These are phyloP conservation scores for Blennius ocellaris DNA, from an alignment of 2,113 vertebrate species.

Conservation along the genomic window DNA sequence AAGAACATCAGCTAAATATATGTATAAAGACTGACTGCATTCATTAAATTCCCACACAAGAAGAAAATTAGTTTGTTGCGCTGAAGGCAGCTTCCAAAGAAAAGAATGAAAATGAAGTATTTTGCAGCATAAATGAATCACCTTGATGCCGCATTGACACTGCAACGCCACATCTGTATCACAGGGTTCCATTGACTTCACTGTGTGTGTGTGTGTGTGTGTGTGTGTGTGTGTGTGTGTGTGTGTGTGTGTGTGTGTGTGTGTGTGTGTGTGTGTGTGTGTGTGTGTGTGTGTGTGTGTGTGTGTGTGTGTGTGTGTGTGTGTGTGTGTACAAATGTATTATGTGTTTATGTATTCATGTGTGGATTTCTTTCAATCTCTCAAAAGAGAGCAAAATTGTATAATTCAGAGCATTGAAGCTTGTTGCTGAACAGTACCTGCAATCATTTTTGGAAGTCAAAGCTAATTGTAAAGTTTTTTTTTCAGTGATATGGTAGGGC, in stretches of 20 bases:
- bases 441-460: not conserved
- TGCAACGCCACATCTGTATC: constrained; percentile 14
- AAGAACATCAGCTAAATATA: not conserved
- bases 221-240: not conserved
- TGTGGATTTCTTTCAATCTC: not conserved
- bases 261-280: not conserved
- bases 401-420: not conserved
- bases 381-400: not conserved
- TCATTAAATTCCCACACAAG: constrained; percentile 12
- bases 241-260: not conserved
- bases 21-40: constrained; percentile 5
- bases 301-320: not conserved
- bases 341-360: not conserved
- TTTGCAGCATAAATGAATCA: constrained; percentile 13
- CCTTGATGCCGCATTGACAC: constrained; percentile 18
- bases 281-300: not conserved
- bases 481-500: too few species aligned
- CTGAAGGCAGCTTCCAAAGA: constrained; percentile 18
- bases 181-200: not conserved
- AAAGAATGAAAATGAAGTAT: constrained; percentile 1
- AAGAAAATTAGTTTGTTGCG: constrained; percentile 17
- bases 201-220: not conserved
- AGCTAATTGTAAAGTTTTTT: not conserved
- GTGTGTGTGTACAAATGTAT: constrained; percentile 10
- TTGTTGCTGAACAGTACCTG: not conserved